Evolutionary conservation across 2,888 invertebrate species (phyloP), one percentile per base, ranked within the genome.

Genomic region (Agriotes lineatus): DNA sequence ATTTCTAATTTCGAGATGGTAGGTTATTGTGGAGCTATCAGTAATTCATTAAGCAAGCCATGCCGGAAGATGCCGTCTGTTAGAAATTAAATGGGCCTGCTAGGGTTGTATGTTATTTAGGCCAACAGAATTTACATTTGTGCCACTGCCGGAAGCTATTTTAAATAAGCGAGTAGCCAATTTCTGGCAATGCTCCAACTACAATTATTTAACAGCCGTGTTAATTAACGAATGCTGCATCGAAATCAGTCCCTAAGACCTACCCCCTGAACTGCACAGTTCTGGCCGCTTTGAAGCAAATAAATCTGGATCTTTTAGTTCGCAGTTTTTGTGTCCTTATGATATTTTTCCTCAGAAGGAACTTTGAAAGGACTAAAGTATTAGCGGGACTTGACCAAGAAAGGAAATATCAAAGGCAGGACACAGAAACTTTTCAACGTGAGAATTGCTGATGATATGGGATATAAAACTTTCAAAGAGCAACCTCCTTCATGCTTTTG

Each of bases 121-220:
- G 7, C 25, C 7, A 25, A 25, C 25, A 25, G 16, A 52, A 52
- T 52, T 30, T 19, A 9, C 18, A 52, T 16, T 52, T 14, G 16
- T 18, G 10, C 33, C 33, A 52, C 22, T 33, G 0, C 16, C 4
- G 16, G 12, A 6, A 33, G 33, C 16, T 52, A 52, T 12, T 52
- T 52, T 52, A 52, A 48, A 48, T 52, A 52, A 52, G 10, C 33
- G 12, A 33, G 18, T 52, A 14, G 50, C 30, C 52, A 33, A 52
- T 33, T 7, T 9, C 14, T 52, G 52, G 52, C 52, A 30, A 4
- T 5, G 5, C 1, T 16, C 52, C 52, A 52, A 18, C 33, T 30
- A 33, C 52, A 52, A 30, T 52, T 52, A 52, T 52, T 52, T 52
- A 33, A 52, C 9, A 52, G 33, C 52, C 10, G 22, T 52, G 33